phyloP scores from a whole-genome alignment of 2,113 vertebrate species.

The Jaculus jaculus region DNA sequence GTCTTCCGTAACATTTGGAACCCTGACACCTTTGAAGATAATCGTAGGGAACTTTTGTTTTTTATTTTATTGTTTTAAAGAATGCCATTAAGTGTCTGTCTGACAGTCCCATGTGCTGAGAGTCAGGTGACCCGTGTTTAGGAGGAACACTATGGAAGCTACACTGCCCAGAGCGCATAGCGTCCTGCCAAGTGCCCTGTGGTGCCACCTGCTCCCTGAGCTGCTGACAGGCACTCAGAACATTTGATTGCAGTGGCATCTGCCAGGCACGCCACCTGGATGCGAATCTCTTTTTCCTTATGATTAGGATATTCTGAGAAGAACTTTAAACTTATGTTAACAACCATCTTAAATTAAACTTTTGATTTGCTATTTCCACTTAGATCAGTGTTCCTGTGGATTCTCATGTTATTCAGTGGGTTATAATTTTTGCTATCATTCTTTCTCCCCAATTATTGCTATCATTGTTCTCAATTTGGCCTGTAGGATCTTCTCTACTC shows the following conservation, averaged over 20 bases:
- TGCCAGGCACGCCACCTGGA: background rate
- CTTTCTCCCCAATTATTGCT: background rate
- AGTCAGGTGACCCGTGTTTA: background rate
- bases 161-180: background rate
- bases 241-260: background rate
- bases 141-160: background rate
- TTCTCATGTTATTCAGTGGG: background rate
- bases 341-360: background rate
- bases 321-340: background rate
- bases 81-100: background rate
- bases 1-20: background rate
- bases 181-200: background rate
- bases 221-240: background rate
- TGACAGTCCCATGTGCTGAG: background rate
- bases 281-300: background rate
- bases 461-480: background rate
- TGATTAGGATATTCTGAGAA: background rate
- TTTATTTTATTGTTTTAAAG: background rate
- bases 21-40: background rate
- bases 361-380: background rate
- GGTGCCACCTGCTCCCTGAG: background rate
- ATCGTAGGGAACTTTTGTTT: background rate
- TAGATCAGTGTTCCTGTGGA: background rate
- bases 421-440: background rate
- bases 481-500: background rate